Base-by-base conservation (phyloP, 2,888 invertebrate species). In the Phania funesta region DNA sequence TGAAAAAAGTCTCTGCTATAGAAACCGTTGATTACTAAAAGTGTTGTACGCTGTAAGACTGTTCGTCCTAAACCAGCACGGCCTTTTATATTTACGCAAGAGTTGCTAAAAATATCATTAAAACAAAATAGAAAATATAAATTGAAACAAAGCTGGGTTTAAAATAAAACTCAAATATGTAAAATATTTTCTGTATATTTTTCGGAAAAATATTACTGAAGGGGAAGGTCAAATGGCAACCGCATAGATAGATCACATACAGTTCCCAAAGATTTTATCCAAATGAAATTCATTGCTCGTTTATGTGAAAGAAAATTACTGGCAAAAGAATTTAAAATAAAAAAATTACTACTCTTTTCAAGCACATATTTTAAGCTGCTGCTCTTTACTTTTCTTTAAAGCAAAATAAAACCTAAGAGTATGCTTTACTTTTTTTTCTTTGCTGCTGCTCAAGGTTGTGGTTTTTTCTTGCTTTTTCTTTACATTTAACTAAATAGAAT, bases 401-500 rank as follows among this genome's bases (percentile, higher is more conserved):
- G 20, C 9, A 22, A 48, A 58, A 48, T 32, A 1, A 38, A 2
- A 1, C 62, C 68, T 68, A 48, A 80, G 74, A 68, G 41, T 68
- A 74, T 80, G 68, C 62, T 73, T 64, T 78, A 64, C 24, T 65
- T 58, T 64, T 35, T 60, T 41, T 32, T 6, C 52, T 50, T 32
- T 56, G 41, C 7, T n/a, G 22, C 48, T 32, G 13, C 68, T 75
- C 68, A 80, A 80, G 80, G 80, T 80, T 80, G 68, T 48, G 80
- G 80, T 80, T 74, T 80, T 26, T 20, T 38, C n/a, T 18, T 58
- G 29, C 35, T 38, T 24, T 54, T 64, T 46, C n/a, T 54, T 70
- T 7, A 2, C 35, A 18, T 48, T 74, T 32, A 20, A 46, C 11
- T 20, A 48, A 65, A 78, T 58, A 58, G 48, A 41, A 64, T 50